These are phyloP conservation scores for Haliclystus octoradiatus DNA, from an alignment of 30 jellyfish, hydroid and myxozoan genomes.

Conservation along the genomic window DNA sequence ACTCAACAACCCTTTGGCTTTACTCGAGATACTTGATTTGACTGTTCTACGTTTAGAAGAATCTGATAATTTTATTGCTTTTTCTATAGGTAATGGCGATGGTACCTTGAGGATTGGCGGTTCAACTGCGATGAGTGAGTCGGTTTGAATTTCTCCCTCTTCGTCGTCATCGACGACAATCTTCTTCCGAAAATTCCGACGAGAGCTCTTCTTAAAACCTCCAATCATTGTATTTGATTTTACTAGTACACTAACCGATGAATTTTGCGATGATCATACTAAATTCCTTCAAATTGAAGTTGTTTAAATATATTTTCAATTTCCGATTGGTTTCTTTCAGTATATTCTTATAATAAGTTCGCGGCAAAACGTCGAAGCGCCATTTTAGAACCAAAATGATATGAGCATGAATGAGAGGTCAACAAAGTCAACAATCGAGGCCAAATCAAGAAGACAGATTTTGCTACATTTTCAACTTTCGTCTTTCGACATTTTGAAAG, in stretches of 20 bases:
- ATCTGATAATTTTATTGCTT: constrained; percentile 2
- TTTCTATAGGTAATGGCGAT: neutral
- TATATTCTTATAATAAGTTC: no score
- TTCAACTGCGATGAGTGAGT: neutral
- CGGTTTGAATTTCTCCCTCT: constrained; percentile 7
- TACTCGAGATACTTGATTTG: no score
- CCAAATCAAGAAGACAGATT: no score
- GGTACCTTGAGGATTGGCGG: constrained; percentile 14
- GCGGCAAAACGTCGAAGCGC: no score
- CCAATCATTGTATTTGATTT: neutral
- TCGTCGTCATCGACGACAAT: constrained; percentile 35
- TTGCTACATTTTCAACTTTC: no score
- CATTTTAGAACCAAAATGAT: no score
- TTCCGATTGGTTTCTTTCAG: no score
- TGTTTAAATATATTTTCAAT: no score
- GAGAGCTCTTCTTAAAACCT: constrained; percentile 48
- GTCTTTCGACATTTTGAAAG: no score
- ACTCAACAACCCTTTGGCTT: constrained; percentile 54
- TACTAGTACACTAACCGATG: neutral
- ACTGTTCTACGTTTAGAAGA: constrained; percentile 15
- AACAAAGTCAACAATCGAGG: neutral
- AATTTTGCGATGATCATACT: no score
- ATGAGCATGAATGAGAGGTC: neutral
- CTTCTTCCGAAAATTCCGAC: constrained; percentile 78
- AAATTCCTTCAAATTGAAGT: no score